Evolutionary conservation across 1,140 invertebrate genomes (phyloP).

Genomic region (Polypedilum vanderplanki): DNA sequence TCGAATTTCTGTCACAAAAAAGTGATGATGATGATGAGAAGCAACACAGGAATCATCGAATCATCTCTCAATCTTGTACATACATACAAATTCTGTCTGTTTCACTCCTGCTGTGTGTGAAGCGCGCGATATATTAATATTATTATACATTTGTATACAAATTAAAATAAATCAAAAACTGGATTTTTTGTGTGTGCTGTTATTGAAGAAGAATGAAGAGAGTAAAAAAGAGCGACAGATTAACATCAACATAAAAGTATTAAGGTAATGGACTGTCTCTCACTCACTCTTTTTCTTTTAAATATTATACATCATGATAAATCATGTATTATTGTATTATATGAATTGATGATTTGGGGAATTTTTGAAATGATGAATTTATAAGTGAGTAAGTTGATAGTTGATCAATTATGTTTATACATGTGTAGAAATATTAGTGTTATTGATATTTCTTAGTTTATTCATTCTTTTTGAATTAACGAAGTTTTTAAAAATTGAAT

Average conservation of each 20-base stretch:
- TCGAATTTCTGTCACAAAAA: conserved; percentile 2
- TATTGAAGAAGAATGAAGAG: not conserved
- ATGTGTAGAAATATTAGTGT: too few species aligned
- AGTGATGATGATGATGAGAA: not conserved
- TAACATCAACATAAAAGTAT: conserved; percentile 29
- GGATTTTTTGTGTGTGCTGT: not conserved
- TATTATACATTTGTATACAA: not conserved
- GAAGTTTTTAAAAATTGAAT: too few species aligned
- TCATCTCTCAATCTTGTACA: too few species aligned
- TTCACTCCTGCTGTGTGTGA: not conserved
- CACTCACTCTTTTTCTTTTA: not conserved
- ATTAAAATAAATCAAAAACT: conserved; percentile 29
- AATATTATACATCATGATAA: too few species aligned
- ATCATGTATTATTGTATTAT: not conserved
- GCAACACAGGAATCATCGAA: not conserved
- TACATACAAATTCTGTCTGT: too few species aligned
- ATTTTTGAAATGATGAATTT: conserved; percentile 6
- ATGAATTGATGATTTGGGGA: not conserved
- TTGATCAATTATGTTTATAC: not conserved
- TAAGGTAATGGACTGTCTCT: conserved; percentile 25
- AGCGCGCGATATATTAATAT: not conserved
- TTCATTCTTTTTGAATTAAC: too few species aligned
- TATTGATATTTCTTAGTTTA: too few species aligned
- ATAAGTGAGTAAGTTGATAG: not conserved
- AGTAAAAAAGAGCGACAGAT: conserved; percentile 28